Evolutionary conservation across 1,140 invertebrate species (phyloP).

Genomic region (Zaprionus inermis): DNA sequence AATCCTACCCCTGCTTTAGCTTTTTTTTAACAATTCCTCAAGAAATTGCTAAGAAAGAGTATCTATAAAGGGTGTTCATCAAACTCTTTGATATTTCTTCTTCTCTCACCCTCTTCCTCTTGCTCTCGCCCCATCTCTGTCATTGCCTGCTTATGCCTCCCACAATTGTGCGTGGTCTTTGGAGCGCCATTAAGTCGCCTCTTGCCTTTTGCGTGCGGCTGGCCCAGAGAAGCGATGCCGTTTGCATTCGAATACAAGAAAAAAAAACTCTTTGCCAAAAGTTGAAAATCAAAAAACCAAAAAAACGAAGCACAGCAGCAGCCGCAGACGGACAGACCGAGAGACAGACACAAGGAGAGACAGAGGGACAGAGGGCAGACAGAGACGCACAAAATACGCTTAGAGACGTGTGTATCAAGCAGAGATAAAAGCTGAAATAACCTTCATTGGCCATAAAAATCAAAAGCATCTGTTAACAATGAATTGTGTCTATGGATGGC

Average conservation of each 20-base stretch:
- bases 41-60: neutral
- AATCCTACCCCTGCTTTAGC: too few species aligned
- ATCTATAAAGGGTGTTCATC: neutral
- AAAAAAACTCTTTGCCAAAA: constrained; percentile 25
- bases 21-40: too few species aligned
- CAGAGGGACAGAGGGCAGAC: neutral
- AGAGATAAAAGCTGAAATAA: constrained; percentile 74
- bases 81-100: neutral
- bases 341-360: neutral
- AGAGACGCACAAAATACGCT: constrained; percentile 13
- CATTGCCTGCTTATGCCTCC: constrained; percentile 36
- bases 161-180: constrained; percentile 71
- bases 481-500: constrained; percentile 68
- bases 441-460: constrained; percentile 81
- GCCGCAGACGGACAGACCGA: constrained; percentile 30
- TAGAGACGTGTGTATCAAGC: constrained; percentile 17
- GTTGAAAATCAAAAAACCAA: constrained; percentile 14
- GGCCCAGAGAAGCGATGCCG: neutral
- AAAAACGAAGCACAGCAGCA: constrained; percentile 17
- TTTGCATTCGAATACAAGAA: constrained; percentile 1
- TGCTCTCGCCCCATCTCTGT: neutral
- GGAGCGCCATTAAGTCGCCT: constrained; percentile 32
- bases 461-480: constrained; percentile 74
- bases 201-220: constrained; percentile 1
- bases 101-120: neutral